A percentile compares a stretch with the other conserved stretches of the same genome.
Conservation (phyloP, 1,140 invertebrate genomes). For the Cephus cinctus region DNA sequence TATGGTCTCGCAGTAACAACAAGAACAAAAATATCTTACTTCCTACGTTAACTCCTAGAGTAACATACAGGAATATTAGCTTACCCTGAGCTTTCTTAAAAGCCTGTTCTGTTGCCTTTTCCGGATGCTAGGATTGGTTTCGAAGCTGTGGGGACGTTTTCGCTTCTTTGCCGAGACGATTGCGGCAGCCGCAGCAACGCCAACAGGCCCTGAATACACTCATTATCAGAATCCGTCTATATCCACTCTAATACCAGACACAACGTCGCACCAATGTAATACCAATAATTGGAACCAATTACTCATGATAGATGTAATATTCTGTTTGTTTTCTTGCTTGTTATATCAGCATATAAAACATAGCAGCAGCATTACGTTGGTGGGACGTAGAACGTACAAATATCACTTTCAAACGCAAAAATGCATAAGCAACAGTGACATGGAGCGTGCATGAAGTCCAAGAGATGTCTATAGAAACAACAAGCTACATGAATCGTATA, state of each 20-base stretch:
- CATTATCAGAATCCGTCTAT: constrained; percentile 10
- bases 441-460: constrained; percentile 21
- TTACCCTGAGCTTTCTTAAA: constrained; percentile 81
- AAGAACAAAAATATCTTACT: constrained; percentile 10
- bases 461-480: no score
- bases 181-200: constrained; percentile 94
- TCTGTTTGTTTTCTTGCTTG: no score
- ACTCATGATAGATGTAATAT: neutral
- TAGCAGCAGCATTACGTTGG: no score
- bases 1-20: constrained; percentile 5
- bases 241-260: no score
- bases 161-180: constrained; percentile 95
- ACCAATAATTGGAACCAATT: neutral
- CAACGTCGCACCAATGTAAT: neutral
- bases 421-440: constrained; percentile 33
- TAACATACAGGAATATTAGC: constrained; percentile 25
- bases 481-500: no score
- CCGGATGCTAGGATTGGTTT: constrained; percentile 95
- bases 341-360: no score
- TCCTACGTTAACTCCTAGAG: neutral
- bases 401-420: no score
- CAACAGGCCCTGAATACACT: constrained; percentile 76
- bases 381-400: no score
- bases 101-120: constrained; percentile 95
- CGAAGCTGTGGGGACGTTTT: constrained; percentile 94